Conservation (phyloP, 2,113 vertebrate species). For the Lucifuga dentata region DNA sequence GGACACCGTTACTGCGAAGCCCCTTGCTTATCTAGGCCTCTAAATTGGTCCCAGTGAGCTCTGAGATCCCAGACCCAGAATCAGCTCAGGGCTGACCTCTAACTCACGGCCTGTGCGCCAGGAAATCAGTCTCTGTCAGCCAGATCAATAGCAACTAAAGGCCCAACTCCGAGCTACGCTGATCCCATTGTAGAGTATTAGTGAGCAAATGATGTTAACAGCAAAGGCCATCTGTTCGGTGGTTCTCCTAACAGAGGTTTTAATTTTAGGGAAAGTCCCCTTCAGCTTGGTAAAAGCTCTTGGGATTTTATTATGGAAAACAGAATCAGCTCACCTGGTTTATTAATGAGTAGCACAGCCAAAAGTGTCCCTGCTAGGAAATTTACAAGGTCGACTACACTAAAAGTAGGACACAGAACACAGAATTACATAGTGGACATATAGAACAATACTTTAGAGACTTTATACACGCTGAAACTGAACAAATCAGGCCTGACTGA, state of each 20-base stretch:
- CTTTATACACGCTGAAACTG: too few species aligned
- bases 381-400: too few species aligned
- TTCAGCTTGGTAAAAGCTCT: neutral
- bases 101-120: conserved; percentile 30
- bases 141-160: conserved; percentile 53
- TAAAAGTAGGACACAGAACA: too few species aligned
- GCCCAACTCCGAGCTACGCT: conserved; percentile 4
- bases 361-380: too few species aligned
- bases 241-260: conserved; percentile 7
- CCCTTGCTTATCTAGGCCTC: conserved; percentile 38
- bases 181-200: conserved; percentile 24
- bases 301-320: conserved; percentile 1
- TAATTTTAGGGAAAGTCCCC: neutral
- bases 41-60: conserved; percentile 82
- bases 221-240: conserved; percentile 28
- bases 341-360: neutral
- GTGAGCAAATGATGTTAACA: conserved; percentile 24
- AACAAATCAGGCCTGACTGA: too few species aligned
- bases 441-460: too few species aligned
- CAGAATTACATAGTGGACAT: too few species aligned
- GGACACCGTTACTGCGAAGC: conserved; percentile 17
- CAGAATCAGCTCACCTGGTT: neutral
- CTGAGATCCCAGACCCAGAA: conserved; percentile 39
- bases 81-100: conserved; percentile 61
- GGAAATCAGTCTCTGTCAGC: conserved; percentile 50